Evolutionary conservation across 2,113 vertebrate genomes (phyloP).

Genomic region (Bubalus kerabau): DNA sequence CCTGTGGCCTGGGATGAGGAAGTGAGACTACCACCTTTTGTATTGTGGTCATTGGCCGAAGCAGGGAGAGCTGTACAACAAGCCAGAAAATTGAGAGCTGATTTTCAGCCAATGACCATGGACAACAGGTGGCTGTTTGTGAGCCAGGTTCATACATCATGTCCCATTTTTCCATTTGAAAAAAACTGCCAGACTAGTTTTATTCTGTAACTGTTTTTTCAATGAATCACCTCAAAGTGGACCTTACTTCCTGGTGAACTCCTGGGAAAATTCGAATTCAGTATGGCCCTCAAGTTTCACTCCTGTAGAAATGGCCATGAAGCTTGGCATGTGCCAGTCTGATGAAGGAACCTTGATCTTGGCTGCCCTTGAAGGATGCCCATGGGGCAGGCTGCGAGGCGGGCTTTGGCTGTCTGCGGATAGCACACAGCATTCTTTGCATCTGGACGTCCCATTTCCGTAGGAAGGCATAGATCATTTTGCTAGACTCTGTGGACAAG

Average conservation of each 20-base stretch:
- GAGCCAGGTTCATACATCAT: not conserved
- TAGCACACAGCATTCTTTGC: not conserved
- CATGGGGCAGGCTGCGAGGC: not conserved
- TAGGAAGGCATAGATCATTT: not conserved
- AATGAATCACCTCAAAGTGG: not conserved
- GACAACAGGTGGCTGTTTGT: not conserved
- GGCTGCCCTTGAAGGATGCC: not conserved
- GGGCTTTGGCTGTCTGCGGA: not conserved
- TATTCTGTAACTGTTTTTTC: not conserved
- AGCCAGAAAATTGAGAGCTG: constrained; percentile 3
- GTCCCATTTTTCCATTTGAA: constrained; percentile 35
- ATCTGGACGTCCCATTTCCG: not conserved
- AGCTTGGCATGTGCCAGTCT: not conserved
- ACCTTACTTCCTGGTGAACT: not conserved
- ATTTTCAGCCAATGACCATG: not conserved
- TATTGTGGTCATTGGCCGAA: not conserved
- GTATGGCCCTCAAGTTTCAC: not conserved
- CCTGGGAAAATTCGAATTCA: not conserved
- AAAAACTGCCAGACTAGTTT: not conserved
- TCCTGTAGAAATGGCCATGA: not conserved
- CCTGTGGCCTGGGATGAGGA: not conserved
- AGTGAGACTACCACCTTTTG: not conserved
- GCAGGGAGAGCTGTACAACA: not conserved
- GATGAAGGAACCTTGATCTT: not conserved
- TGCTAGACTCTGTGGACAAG: not conserved